Base-by-base conservation (phyloP, 2,888 invertebrate genomes). In the Sphaerophoria taeniata region DNA sequence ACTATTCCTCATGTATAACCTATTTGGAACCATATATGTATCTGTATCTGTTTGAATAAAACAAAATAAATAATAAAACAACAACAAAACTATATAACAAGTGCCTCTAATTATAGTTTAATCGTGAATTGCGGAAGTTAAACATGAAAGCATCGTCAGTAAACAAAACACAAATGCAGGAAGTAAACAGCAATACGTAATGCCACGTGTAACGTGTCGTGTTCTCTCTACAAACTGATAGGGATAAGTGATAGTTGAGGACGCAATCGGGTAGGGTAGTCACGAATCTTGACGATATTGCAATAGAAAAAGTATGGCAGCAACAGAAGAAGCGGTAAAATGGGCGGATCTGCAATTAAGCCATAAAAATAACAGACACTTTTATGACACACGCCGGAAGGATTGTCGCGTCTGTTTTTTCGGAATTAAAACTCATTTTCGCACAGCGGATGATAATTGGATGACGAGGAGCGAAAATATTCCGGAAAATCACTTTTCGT, bases 391-490 rank as follows among this genome's bases (percentile, higher is more conserved):
- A 73, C 43, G 43, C 85, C 85, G 81, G 85, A 85, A 85, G 85
- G 85, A 85, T 85, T 85, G 85, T 85, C 81, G 58, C 86, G 71
- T 82, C 86, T 86, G 82, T 86, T 82, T 82, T 43, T 82, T 86
- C 71, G 82, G 82, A 86, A 86, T 86, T 86, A 86, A 86, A 86
- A 86, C 86, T 86, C 86, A 86, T 86, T 86, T 86, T 86, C 86
- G 77, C 82, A 82, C 86, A 82, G 58, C 14, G 86, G 82, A 86
- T 86, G 86, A 86, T 86, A 86, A 86, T 86, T 86, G 86, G 86
- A 86, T 82, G 82, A 82, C 86, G 86, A 86, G 86, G 74, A 82
- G 80, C 81, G 82, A 82, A 77, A 86, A 82, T 82, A 86, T 86
- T 82, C 86, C 77, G 86, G 86, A 86, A 86, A 86, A 86, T 86